Conservation (phyloP, 2,797 vertebrate genomes). For the Threskiornis aethiopicus region DNA sequence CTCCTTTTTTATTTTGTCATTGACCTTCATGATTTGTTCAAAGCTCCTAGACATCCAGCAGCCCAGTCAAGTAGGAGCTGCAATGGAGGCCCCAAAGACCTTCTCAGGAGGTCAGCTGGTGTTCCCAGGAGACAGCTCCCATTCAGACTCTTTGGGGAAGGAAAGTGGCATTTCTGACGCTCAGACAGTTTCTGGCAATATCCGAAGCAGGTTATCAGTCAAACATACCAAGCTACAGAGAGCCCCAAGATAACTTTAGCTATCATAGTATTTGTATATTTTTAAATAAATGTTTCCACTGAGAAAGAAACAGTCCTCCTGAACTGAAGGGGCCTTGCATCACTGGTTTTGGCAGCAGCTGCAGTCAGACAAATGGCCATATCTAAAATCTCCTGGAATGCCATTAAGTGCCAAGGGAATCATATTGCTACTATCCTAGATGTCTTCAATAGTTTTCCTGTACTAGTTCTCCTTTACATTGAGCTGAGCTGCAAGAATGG, state of each 20-base stretch:
- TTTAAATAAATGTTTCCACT: constrained; percentile 11
- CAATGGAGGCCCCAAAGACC: neutral
- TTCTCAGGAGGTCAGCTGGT: neutral
- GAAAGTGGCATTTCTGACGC: neutral
- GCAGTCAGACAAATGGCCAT: neutral
- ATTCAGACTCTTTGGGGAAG: neutral
- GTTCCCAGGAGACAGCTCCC: neutral
- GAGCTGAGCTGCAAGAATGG: neutral
- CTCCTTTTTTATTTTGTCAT: neutral
- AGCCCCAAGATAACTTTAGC: neutral
- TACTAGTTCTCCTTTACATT: neutral
- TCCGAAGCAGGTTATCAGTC: neutral
- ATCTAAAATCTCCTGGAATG: neutral
- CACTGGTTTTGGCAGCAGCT: constrained; percentile 26
- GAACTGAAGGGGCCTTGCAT: neutral
- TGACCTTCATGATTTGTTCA: neutral
- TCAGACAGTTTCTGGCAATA: neutral
- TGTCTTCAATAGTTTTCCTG: neutral
- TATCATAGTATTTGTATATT: neutral
- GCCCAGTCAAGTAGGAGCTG: neutral
- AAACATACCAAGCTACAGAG: neutral
- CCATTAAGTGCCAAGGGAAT: neutral
- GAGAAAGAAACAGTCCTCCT: neutral
- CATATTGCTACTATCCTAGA: neutral
- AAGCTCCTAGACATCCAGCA: neutral